phyloP scores from a whole-genome alignment of 1,140 invertebrate genomes.

The Atta colombica region DNA sequence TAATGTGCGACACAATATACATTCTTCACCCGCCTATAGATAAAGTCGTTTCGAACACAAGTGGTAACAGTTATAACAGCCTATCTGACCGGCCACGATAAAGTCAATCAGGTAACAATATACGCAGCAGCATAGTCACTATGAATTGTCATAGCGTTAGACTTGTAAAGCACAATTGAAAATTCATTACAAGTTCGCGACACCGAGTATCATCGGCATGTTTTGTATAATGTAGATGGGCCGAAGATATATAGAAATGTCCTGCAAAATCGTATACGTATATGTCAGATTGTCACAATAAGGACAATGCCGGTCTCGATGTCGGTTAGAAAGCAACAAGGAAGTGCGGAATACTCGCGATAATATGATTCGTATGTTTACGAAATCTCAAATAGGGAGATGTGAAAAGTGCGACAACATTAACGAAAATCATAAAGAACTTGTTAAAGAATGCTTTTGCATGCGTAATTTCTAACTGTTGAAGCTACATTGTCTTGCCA shows the following conservation, averaged over 20 bases:
- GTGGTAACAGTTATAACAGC: constrained; percentile 29
- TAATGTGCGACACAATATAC: constrained; percentile 28
- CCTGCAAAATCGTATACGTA: constrained; percentile 2
- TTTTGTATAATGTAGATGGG: constrained; percentile 40
- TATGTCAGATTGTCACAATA: not conserved
- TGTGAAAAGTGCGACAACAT: constrained; percentile 50
- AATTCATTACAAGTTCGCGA: constrained; percentile 62
- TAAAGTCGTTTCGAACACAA: constrained; percentile 47
- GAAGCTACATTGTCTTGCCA: constrained; percentile 34
- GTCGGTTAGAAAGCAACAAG: not conserved
- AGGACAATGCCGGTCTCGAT: constrained; percentile 30
- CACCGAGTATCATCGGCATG: constrained; percentile 21
- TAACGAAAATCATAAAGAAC: constrained; percentile 51
- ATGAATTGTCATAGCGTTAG: constrained; percentile 2
- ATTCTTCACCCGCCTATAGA: constrained; percentile 46
- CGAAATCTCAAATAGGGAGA: not conserved
- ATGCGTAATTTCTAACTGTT: constrained; percentile 41
- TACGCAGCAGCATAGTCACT: not conserved
- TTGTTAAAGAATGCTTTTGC: constrained; percentile 44
- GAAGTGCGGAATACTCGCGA: not conserved
- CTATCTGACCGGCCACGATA: constrained; percentile 48
- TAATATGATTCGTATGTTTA: not conserved
- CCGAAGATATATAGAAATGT: constrained; percentile 43
- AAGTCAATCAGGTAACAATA: constrained; percentile 63
- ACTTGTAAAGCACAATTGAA: constrained; percentile 61